These are phyloP conservation scores for Phania funesta DNA, from an alignment of 2,888 invertebrate species.

Conservation along the genomic window DNA sequence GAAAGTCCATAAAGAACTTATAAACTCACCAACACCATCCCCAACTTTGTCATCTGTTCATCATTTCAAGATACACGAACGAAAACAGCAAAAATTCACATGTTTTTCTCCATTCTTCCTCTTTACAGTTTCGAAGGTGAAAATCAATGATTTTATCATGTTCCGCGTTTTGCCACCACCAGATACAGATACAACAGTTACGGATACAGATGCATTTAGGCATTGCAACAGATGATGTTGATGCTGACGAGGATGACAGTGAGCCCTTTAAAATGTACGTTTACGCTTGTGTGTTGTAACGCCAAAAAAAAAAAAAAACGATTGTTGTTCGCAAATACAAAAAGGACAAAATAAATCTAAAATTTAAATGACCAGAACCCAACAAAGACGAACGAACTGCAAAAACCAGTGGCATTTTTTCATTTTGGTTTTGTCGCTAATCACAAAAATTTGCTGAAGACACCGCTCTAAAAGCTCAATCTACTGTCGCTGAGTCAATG, in stretches of 20 bases:
- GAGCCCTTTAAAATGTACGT: slow-evolving; percentile 66
- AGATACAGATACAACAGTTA: slow-evolving; percentile 37
- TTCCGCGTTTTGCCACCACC: slow-evolving; percentile 10
- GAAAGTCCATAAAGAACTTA: slow-evolving; percentile 7
- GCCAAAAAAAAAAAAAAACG: too few relatives aligned
- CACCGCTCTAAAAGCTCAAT: slow-evolving; percentile 60
- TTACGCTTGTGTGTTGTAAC: slow-evolving; percentile 65
- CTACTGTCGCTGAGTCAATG: slow-evolving; percentile 36
- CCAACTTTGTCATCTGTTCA: slow-evolving; percentile 55
- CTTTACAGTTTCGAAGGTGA: slow-evolving; percentile 41
- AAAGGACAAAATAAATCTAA: not conserved
- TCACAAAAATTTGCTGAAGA: slow-evolving; percentile 58
- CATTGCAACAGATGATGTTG: slow-evolving; percentile 62
- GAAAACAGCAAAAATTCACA: slow-evolving; percentile 22
- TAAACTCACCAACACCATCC: slow-evolving; percentile 15
- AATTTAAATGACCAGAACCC: not conserved
- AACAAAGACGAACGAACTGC: not conserved
- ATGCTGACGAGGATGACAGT: slow-evolving; percentile 52
- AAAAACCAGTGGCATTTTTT: slow-evolving; percentile 71
- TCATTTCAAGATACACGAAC: slow-evolving; percentile 10
- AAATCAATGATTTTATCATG: slow-evolving; percentile 58
- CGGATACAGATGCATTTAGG: slow-evolving; percentile 33
- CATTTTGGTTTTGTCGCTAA: slow-evolving; percentile 60
- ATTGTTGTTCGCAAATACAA: slow-evolving; percentile 52
- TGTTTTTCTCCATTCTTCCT: slow-evolving; percentile 1